Conservation (phyloP, 2,888 invertebrate genomes). For the Eurois occulta region DNA sequence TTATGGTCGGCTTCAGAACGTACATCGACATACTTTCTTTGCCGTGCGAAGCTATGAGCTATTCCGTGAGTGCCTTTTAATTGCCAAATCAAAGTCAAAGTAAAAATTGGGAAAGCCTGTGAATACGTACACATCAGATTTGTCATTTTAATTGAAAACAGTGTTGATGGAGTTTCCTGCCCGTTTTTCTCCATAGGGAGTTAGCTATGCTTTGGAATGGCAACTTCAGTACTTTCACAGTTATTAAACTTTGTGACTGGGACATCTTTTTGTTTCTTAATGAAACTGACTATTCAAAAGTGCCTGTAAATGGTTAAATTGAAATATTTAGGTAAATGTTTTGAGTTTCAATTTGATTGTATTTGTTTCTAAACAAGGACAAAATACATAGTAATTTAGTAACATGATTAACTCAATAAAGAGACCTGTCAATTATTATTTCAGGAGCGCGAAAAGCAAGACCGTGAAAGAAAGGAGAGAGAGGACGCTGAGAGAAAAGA, state of each 20-base stretch:
- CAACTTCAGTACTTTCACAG: not conserved
- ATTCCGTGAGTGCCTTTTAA: not conserved
- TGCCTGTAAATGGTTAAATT: not conserved
- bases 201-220: not conserved
- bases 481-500: slow-evolving; percentile 71
- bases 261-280: not conserved
- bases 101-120: not conserved
- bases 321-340: not conserved
- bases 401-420: not conserved
- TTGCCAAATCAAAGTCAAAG: too few species aligned
- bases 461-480: slow-evolving; percentile 76
- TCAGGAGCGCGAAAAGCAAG: slow-evolving; percentile 78
- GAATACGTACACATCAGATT: not conserved
- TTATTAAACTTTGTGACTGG: not conserved
- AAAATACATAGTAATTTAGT: too few species aligned
- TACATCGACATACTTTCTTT: not conserved
- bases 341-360: not conserved
- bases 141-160: not conserved
- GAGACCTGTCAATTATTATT: not conserved
- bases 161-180: not conserved
- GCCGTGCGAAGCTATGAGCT: not conserved
- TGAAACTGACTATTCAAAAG: not conserved
- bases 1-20: not conserved
- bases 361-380: not conserved
- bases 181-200: not conserved